Evolutionary conservation across 92 coral and sea anemone genomes (phyloP), one percentile per base, ranked within the genome.

Genomic region (Epizoanthus stellaris): DNA sequence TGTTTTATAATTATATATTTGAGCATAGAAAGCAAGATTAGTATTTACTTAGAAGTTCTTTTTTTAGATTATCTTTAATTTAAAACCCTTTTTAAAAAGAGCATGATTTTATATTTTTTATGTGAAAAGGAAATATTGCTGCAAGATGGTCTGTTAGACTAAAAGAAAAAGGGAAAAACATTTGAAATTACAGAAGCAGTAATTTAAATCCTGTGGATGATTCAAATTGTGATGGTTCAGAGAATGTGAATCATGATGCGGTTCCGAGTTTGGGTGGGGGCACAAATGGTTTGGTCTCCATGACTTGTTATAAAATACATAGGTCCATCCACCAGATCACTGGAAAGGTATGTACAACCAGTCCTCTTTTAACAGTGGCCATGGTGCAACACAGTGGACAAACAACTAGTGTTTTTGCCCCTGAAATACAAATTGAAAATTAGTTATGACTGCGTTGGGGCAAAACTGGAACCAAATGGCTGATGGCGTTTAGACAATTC

Each of bases 241-340:
- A 60, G 65, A 60, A 60, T 60, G 65, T 60, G 65, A 60, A 60
- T 60, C 65, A 60, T 60, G 65, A 60, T 60, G 65, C 65, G 65
- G 65, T 60, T 60, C 65, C 65, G 65, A 60, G 65, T 60, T 60
- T 60, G 65, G 65, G 65, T 60, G 62, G 65, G 65, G 65, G 65
- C 65, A 60, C 65, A 16, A 60, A 60, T 60, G 65, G 65, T 60
- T 60, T 60, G 65, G 23, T 60, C 65, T 60, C 65, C 65, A 60
- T 60, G 65, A 60, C 65, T 60, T 60, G 65, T 60, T 8, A 15
- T 8, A 60, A 60, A 60, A 60, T 3, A 13, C 65, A 60, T 60
- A 16, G 13, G 65, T 60, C 65, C 65, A 60, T 60, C 65, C 65
- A 60, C 65, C 65, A 60, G 65, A 60, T 60, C 65, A 60, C 65